Percentiles rank a stretch among this genome's conserved stretches.
Conservation (phyloP, 2,888 invertebrate genomes). For the Drosophila tanythrix region DNA sequence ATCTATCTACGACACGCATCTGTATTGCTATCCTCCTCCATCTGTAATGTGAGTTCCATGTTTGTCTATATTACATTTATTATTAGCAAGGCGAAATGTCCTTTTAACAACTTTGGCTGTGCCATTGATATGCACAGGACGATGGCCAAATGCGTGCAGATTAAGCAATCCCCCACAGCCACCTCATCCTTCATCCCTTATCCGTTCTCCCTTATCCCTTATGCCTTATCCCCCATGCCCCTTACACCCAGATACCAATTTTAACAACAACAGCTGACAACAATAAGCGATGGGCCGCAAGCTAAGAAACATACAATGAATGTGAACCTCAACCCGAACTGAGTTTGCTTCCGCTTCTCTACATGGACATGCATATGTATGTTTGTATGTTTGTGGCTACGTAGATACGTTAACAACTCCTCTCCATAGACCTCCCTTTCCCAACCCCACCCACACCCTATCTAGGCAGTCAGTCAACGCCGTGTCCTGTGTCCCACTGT, state of each 20-base stretch:
- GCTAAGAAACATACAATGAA: slow-evolving; percentile 27
- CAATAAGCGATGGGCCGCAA: slow-evolving; percentile 29
- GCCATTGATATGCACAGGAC: slow-evolving; percentile 65
- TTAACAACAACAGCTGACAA: slow-evolving; percentile 42
- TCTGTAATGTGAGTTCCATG: slow-evolving; percentile 42
- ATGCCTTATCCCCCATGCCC: not conserved
- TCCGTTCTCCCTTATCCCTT: slow-evolving; percentile 6
- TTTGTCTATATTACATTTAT: slow-evolving; percentile 59
- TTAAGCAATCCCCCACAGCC: slow-evolving; percentile 42
- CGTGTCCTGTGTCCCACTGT: slow-evolving; percentile 24
- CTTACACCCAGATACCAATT: not conserved
- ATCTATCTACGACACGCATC: slow-evolving; percentile 5
- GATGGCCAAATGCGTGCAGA: slow-evolving; percentile 50
- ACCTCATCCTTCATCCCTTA: slow-evolving; percentile 2
- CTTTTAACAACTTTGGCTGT: slow-evolving; percentile 55
- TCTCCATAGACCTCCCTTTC: not conserved
- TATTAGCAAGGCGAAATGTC: slow-evolving; percentile 66
- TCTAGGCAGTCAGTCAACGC: slow-evolving; percentile 13
- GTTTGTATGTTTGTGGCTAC: slow-evolving; percentile 3
- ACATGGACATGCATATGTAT: slow-evolving; percentile 5
- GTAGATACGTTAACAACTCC: slow-evolving; percentile 15
- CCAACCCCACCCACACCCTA: not conserved
- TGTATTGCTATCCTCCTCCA: slow-evolving; percentile 1
- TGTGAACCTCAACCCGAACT: slow-evolving; percentile 18
- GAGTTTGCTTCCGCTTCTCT: not conserved